Base-by-base conservation (phyloP, 1,140 invertebrate genomes). In the Dendrolimus kikuchii region DNA sequence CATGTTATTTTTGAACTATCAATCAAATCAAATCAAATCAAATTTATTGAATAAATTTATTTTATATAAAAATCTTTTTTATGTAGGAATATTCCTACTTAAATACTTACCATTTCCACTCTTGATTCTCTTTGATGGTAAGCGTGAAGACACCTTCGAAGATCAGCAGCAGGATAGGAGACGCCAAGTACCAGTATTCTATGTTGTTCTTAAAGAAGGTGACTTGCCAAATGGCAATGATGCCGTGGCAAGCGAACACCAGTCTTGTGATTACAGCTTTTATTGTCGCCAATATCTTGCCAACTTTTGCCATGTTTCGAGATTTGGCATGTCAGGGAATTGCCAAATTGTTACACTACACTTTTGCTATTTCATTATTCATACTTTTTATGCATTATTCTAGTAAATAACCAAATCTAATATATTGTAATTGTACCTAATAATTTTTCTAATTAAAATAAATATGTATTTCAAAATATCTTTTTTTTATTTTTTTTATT, bases 101-200 rank as follows among this genome's bases (percentile, higher is more conserved):
- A 52, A 50, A 40, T 40, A 82, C 90, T 90, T 85, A 95, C 94
- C 94, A 95, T 87, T 95, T 95, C 94, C 94, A 95, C 76, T 95
- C 94, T 67, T 95, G 93, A 68, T 92, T 95, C 63, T 93, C 92
- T 68, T 95, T 95, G 57, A 95, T 95, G 5, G 94, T 94, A 4
- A 95, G 80, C 0, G 94, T 95, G 64, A 95, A 95, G 47, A 95
- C 88, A n/a, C 93, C 94, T 80, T 95, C 94, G 64, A 95, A 92
- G 53, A 94, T 91, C 5, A 95, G 77, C 52, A 95, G 77, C 6
- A 95, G 64, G 49, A 95, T 91, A 0, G 94, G 94, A 5, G 92
- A 91, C 47, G 92, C 92, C 43, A 95, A 69, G 64, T 94, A 93
- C 94, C 93, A 95, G 62, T 92, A 95, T 53, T 91, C 87, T 5